Evolutionary conservation across 2,888 invertebrate genomes (phyloP), one percentile per base, ranked within the genome.

Genomic region (Patella caerulea): DNA sequence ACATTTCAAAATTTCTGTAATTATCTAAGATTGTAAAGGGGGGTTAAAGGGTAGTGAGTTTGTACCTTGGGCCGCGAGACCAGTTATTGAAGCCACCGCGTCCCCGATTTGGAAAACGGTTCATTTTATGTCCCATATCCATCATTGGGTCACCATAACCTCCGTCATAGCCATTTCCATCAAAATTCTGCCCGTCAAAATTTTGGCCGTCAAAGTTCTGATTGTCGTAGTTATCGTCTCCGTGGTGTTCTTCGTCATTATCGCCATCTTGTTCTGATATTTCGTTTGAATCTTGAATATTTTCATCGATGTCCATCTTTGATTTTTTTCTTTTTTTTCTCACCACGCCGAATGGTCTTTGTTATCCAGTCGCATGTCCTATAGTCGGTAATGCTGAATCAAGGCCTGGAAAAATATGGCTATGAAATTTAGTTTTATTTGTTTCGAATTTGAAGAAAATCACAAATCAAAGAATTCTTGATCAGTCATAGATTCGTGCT

Each of bases 151-250:
- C 45, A 19, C 19, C 65, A 5, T 15, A 65, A 4, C n/a, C n/a
- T 19, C 65, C 65, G 65, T 65, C 65, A 65, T 65, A 65, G 12
- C 65, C 65, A 65, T 65, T 65, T 65, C 65, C 65, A 65, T 65
- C 65, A 19, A 65, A 65, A 19, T 19, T 19, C 65, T 65, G 65
- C 0, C 65, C 65, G 11, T 65, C 65, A 65, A 65, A 65, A n/a
- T 19, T 19, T n/a, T 65, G 65, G 19, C 19, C 19, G 11, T 65
- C 65, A 19, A 65, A 65, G 19, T 19, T 65, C 19, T 65, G 65
- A 65, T 65, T 65, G 2, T 65, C 65, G 12, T 19, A 65, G 65
- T 12, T 65, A 65, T 65, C 65, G 0, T 65, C 65, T 19, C 65
- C n/a, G 19, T 65, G 65, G 9, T n/a, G 19, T 19, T 65, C 65